Evolutionary conservation across 2,888 invertebrate genomes (phyloP), one percentile per base, ranked within the genome.

Genomic region (Chironomus tentans): DNA sequence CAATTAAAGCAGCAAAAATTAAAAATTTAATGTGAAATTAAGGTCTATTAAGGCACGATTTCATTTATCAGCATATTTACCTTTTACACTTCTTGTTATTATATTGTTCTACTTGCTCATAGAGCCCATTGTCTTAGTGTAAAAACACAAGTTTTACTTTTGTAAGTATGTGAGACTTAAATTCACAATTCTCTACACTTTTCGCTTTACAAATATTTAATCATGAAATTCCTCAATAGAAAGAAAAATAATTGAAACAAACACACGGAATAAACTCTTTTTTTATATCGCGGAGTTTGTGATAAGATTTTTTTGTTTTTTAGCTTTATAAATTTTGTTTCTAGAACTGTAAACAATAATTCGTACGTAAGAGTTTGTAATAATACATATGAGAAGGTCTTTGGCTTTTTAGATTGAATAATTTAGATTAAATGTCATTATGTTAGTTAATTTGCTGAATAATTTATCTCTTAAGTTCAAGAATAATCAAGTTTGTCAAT

Each of bases 161-260:
- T 38, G 38, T 10, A 10, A 38, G 38, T 38, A 38, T 38, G 38
- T 10, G 38, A 38, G 5, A 4, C 5, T 4, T 65, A 10, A n/a
- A 38, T 62, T 62, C 72, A 62, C 21, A 38, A 28, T 61, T 62
- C 21, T 65, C 24, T 65, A 65, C 65, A 62, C 28, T 71, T 74
- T 74, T 74, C 22, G 74, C 47, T 62, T 38, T 38, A 28, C 68
- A 74, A 74, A 74, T 74, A 74, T 74, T 74, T 74, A 74, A 74
- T 74, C 74, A 68, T 28, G 68, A 74, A 74, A 74, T 74, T 74
- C 74, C 74, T 62, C 21, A 47, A 18, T 15, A 38, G 12, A 22
- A 18, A 38, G 68, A 28, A 68, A 38, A 38, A 38, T 38, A 46
- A 68, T 22, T 56, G 56, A 46, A 68, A 68, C n/a, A 68, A 38